phyloP scores from a whole-genome alignment of 2,113 vertebrate species.

The Chlorocebus sabaeus region DNA sequence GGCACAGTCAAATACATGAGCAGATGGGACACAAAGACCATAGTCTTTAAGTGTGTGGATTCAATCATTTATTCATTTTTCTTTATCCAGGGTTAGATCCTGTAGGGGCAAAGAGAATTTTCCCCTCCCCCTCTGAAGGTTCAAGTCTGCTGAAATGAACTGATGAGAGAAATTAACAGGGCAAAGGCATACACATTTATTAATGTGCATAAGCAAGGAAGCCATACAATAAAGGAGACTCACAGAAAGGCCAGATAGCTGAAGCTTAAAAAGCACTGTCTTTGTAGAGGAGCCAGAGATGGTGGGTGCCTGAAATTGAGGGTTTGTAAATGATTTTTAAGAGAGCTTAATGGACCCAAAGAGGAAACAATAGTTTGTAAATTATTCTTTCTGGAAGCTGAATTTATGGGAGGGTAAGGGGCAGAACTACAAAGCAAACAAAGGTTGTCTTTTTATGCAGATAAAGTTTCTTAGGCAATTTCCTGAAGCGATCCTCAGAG shows the following conservation, averaged over 20 bases:
- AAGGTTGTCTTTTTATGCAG: not conserved
- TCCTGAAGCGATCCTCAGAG: not conserved
- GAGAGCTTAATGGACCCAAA: not conserved
- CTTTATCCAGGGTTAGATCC: not conserved
- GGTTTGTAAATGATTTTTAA: not conserved
- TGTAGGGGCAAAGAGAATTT: not conserved
- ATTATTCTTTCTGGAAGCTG: not conserved
- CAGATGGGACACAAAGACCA: not conserved
- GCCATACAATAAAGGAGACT: not conserved
- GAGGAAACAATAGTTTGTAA: not conserved
- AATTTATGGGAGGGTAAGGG: not conserved
- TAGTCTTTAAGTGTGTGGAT: not conserved
- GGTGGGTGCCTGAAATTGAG: not conserved
- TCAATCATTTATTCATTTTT: not conserved
- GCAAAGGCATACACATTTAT: not conserved
- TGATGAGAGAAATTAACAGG: not conserved
- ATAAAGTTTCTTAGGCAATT: not conserved
- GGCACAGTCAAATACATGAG: not conserved
- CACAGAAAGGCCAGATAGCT: not conserved
- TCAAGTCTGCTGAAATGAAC: not conserved
- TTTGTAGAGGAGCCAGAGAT: not conserved
- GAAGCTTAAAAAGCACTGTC: not conserved
- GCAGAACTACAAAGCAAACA: not conserved
- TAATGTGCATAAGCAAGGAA: not conserved
- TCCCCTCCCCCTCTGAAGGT: not conserved